Evolutionary conservation across 2,113 vertebrate species (phyloP).

Genomic region (Hirundichthys speculiger): DNA sequence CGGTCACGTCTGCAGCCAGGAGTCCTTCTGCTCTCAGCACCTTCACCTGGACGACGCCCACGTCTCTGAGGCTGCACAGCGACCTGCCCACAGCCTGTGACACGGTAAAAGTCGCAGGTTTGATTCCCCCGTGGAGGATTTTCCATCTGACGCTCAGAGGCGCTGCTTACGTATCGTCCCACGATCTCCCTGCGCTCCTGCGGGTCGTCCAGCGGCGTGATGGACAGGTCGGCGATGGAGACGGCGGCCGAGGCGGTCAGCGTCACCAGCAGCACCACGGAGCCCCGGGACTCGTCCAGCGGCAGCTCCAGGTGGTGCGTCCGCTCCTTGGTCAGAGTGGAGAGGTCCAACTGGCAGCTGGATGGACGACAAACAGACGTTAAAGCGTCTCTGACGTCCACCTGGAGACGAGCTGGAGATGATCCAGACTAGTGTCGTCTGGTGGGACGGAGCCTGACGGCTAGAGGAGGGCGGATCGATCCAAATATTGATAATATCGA

Average conservation of each 20-base stretch:
- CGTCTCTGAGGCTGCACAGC: slow-evolving; percentile 88
- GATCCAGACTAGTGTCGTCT: no score
- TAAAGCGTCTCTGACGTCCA: no score
- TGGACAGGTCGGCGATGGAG: slow-evolving; percentile 87
- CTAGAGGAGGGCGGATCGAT: no score
- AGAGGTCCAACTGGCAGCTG: slow-evolving; percentile 92
- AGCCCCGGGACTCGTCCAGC: slow-evolving; percentile 88
- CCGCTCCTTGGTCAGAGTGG: slow-evolving; percentile 86
- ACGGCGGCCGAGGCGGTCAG: slow-evolving; percentile 89
- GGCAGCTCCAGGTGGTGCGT: slow-evolving; percentile 89
- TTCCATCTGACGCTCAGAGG: not conserved
- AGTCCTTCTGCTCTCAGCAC: slow-evolving; percentile 93
- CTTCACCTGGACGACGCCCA: slow-evolving; percentile 94
- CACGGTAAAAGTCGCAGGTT: slow-evolving; percentile 35
- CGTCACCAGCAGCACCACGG: slow-evolving; percentile 89
- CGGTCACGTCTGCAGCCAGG: slow-evolving; percentile 94
- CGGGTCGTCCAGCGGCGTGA: slow-evolving; percentile 86
- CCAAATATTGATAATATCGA: no score
- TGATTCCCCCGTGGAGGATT: not conserved
- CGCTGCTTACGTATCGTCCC: slow-evolving; percentile 86
- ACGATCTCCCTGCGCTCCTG: slow-evolving; percentile 83
- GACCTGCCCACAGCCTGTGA: slow-evolving; percentile 80
- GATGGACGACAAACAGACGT: not conserved
- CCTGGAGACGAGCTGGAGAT: no score
- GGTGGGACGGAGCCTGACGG: no score